Evolutionary conservation across 2,113 vertebrate genomes (phyloP).

Genomic region (Uria aalge): DNA sequence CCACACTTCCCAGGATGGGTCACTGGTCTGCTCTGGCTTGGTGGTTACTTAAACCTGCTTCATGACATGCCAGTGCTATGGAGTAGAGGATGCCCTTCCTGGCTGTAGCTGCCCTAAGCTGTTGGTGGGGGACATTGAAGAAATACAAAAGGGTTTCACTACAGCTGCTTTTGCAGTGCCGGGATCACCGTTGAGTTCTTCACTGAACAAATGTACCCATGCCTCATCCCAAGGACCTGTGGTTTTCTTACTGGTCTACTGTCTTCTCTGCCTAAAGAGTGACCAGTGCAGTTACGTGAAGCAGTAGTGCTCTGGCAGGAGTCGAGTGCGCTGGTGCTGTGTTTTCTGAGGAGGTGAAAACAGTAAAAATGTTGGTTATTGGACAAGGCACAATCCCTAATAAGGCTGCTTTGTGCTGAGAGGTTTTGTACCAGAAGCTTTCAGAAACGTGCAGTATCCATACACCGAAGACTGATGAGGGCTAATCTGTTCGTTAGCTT

Average conservation of each 20-base stretch:
- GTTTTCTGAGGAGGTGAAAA: neutral
- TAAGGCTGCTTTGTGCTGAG: neutral
- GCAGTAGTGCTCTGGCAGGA: neutral
- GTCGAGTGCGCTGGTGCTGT: neutral
- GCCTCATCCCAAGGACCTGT: neutral
- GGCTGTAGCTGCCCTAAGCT: neutral
- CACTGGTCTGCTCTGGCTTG: neutral
- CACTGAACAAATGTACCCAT: accelerated
- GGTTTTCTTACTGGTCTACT: neutral
- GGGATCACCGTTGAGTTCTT: neutral
- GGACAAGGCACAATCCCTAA: accelerated
- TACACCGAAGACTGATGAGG: neutral
- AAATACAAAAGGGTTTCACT: neutral
- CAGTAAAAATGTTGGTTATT: neutral
- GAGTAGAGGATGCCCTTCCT: neutral
- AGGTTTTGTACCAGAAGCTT: neutral
- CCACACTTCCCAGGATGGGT: neutral
- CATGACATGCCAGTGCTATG: neutral
- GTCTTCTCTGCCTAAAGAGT: neutral
- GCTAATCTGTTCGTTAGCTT: neutral
- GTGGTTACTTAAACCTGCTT: neutral
- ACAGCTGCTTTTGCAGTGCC: neutral
- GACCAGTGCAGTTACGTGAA: neutral
- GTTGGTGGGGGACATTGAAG: neutral
- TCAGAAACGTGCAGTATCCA: neutral